These are phyloP conservation scores for Nautilus pompilius DNA, from an alignment of 1,140 invertebrate genomes.

Conservation along the genomic window DNA sequence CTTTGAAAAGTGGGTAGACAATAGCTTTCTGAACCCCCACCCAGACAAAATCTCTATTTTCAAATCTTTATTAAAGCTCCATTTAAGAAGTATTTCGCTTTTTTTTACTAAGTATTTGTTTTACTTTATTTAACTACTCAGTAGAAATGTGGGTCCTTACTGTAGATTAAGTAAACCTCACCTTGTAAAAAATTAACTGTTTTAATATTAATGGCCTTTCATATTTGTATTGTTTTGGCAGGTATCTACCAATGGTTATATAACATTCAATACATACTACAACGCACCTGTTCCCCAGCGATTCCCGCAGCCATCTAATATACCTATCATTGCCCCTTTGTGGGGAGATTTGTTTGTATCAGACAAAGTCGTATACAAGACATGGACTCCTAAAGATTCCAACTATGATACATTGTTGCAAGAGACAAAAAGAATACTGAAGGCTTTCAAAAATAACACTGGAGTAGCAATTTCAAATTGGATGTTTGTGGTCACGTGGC, in stretches of 20 bases:
- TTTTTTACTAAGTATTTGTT: too few species aligned
- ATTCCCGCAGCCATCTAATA: not conserved
- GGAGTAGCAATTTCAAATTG: not conserved
- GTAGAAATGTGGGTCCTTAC: too few species aligned
- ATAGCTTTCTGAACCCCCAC: too few species aligned
- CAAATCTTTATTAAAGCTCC: too few species aligned
- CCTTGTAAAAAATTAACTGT: too few species aligned
- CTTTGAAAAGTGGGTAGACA: too few species aligned
- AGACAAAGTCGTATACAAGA: not conserved
- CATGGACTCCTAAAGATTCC: not conserved
- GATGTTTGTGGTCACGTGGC: not conserved
- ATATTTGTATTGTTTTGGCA: too few species aligned
- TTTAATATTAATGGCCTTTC: too few species aligned
- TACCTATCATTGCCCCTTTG: not conserved
- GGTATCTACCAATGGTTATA: not conserved
- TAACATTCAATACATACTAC: not conserved
- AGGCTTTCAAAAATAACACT: not conserved
- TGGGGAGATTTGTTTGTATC: not conserved
- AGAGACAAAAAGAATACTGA: not conserved
- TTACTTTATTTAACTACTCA: too few species aligned
- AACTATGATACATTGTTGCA: not conserved
- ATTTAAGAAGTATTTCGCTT: too few species aligned
- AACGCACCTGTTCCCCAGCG: not conserved
- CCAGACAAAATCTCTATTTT: too few species aligned
- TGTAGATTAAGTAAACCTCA: too few species aligned